A percentile compares a stretch with the other conserved stretches of the same genome.
Evolutionary conservation across 2,113 vertebrate species (phyloP).

Genomic region (Helogale parvula): DNA sequence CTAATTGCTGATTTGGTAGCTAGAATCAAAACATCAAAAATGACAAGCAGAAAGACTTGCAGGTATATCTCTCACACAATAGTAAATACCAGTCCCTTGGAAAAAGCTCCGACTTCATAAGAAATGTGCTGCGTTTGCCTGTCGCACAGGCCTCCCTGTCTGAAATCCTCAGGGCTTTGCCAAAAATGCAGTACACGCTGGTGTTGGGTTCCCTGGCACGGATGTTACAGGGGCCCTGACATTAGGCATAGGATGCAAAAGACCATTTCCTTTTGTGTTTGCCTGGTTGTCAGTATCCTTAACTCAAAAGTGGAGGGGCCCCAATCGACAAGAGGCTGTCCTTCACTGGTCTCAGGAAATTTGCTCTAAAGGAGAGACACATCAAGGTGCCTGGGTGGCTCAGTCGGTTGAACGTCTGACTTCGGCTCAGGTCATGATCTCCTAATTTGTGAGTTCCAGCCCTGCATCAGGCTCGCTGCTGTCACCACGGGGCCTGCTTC

Average conservation of each 20-base stretch:
- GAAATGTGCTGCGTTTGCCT: neutral
- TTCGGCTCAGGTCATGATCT: too few species aligned
- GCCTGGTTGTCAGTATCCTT: neutral
- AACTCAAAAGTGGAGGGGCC: neutral
- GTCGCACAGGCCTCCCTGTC: neutral
- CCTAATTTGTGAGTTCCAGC: too few species aligned
- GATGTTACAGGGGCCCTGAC: neutral
- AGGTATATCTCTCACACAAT: neutral
- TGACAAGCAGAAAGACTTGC: neutral
- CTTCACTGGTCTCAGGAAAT: neutral
- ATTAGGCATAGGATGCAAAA: neutral
- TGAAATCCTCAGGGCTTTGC: neutral
- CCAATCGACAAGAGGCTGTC: neutral
- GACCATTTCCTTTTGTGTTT: neutral
- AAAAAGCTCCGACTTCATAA: conserved; percentile 1
- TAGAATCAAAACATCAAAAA: conserved; percentile 53
- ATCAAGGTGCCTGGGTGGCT: too few species aligned
- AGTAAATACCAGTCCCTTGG: conserved; percentile 10
- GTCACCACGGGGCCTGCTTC: too few species aligned
- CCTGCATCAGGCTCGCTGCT: too few species aligned
- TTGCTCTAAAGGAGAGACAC: neutral
- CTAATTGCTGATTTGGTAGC: neutral
- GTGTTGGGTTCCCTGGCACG: neutral
- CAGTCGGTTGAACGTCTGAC: too few species aligned
- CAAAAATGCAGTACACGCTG: neutral